phyloP scores from a whole-genome alignment of 2,113 vertebrate genomes.

The Pangasianodon gigas region DNA sequence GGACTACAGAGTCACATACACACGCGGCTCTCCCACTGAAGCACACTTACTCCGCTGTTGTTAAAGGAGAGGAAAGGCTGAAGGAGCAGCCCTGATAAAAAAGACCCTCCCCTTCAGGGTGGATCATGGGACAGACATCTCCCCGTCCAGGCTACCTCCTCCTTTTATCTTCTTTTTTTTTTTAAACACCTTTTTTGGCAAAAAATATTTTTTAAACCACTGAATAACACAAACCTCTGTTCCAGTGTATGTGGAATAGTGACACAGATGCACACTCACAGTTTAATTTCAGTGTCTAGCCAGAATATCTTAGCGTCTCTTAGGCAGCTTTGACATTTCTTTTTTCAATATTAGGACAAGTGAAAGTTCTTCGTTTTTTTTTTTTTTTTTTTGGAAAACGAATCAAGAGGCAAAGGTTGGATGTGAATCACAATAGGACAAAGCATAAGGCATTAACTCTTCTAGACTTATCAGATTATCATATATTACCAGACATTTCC shows the following conservation, averaged over 20 bases:
- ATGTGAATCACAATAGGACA: slow-evolving; percentile 33
- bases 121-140: slow-evolving; percentile 46
- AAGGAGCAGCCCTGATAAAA: slow-evolving; percentile 54
- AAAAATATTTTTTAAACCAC: slow-evolving; percentile 67
- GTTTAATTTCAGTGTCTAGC: slow-evolving; percentile 43
- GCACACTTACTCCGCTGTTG: slow-evolving; percentile 83
- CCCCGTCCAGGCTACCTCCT: slow-evolving; percentile 61
- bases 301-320: slow-evolving; percentile 40
- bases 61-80: slow-evolving; percentile 70
- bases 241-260: slow-evolving; percentile 50
- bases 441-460: slow-evolving; percentile 41
- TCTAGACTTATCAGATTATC: slow-evolving; percentile 16
- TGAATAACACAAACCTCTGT: slow-evolving; percentile 59
- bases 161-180: slow-evolving; percentile 57
- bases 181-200: slow-evolving; percentile 60
- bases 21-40: slow-evolving; percentile 84
- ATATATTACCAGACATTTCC: background rate
- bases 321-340: slow-evolving; percentile 20
- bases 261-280: slow-evolving; percentile 52
- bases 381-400: background rate
- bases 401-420: background rate
- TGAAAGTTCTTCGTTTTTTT: background rate
- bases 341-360: slow-evolving; percentile 23
- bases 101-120: slow-evolving; percentile 31
- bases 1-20: slow-evolving; percentile 96